A percentile compares a stretch with the other conserved stretches of the same genome.
These are phyloP conservation scores for Dynastes tityus DNA, from an alignment of 2,888 invertebrate genomes.

Conservation along the genomic window DNA sequence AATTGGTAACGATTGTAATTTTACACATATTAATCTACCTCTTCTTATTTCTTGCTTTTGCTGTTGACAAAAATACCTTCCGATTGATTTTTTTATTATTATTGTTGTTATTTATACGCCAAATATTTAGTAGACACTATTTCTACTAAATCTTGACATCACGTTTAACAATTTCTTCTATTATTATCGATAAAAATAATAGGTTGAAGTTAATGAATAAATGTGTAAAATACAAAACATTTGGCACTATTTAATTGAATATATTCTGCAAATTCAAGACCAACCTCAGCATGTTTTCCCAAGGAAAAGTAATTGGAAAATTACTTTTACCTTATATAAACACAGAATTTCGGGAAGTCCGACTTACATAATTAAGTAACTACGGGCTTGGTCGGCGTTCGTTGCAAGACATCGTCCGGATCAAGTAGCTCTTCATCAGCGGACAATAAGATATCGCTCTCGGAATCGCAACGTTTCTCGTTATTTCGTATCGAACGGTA, in stretches of 20 bases:
- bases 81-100: too few species aligned
- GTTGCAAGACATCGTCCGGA: conserved; percentile 63
- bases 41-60: too few species aligned
- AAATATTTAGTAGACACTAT: conserved; percentile 13
- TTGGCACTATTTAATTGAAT: conserved; percentile 26
- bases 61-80: too few species aligned
- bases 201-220: too few species aligned
- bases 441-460: conserved; percentile 77
- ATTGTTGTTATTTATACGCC: neutral
- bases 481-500: conserved; percentile 76
- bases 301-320: too few species aligned
- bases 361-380: conserved; percentile 51
- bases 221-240: conserved; percentile 13
- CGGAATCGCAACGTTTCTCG: conserved; percentile 74
- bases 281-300: too few species aligned
- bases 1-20: conserved; percentile 41
- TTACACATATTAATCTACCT: neutral
- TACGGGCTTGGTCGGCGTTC: conserved; percentile 52
- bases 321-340: neutral
- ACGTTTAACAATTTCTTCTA: neutral
- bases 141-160: conserved; percentile 20
- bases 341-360: too few species aligned
- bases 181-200: neutral
- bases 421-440: conserved; percentile 78
- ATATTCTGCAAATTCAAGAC: conserved; percentile 40